These are phyloP conservation scores for Epinephelus lanceolatus DNA, from an alignment of 2,113 vertebrate genomes.

Conservation along the genomic window DNA sequence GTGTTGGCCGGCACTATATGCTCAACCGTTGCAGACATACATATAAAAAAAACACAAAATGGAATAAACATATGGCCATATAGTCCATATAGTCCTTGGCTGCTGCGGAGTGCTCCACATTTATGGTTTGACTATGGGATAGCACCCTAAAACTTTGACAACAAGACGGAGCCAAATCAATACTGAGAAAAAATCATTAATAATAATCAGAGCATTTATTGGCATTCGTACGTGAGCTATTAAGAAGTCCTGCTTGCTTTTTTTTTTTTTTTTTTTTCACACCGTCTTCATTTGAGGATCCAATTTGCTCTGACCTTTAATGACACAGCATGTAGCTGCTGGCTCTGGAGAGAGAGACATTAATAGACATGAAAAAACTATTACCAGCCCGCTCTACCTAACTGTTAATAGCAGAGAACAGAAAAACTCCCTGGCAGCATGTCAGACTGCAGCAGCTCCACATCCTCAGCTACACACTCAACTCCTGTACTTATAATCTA, in stretches of 20 bases:
- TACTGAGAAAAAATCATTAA: slow-evolving; percentile 80
- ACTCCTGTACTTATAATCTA: slow-evolving; percentile 38
- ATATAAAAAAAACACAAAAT: not conserved
- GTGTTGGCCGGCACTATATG: not conserved
- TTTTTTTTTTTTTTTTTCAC: slow-evolving; percentile 44
- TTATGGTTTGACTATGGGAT: slow-evolving; percentile 43
- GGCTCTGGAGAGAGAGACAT: slow-evolving; percentile 77
- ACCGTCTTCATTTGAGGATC: slow-evolving; percentile 74
- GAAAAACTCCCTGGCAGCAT: slow-evolving; percentile 54
- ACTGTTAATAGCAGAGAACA: slow-evolving; percentile 67
- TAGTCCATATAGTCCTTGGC: not conserved
- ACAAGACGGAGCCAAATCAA: slow-evolving; percentile 76
- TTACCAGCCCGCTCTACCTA: slow-evolving; percentile 66
- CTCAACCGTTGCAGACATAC: not conserved
- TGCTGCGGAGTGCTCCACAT: slow-evolving; percentile 19
- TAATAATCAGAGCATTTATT: slow-evolving; percentile 84
- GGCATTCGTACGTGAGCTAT: slow-evolving; percentile 72
- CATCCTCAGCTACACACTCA: slow-evolving; percentile 28
- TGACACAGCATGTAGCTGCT: slow-evolving; percentile 79
- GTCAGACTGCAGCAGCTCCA: slow-evolving; percentile 50
- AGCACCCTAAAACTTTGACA: slow-evolving; percentile 48
- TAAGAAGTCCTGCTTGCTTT: slow-evolving; percentile 56
- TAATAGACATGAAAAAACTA: slow-evolving; percentile 79
- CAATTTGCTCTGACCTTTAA: slow-evolving; percentile 82
- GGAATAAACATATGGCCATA: slow-evolving; percentile 2